phyloP scores from a whole-genome alignment of 1,140 invertebrate species.

The Coelopa frigida region DNA sequence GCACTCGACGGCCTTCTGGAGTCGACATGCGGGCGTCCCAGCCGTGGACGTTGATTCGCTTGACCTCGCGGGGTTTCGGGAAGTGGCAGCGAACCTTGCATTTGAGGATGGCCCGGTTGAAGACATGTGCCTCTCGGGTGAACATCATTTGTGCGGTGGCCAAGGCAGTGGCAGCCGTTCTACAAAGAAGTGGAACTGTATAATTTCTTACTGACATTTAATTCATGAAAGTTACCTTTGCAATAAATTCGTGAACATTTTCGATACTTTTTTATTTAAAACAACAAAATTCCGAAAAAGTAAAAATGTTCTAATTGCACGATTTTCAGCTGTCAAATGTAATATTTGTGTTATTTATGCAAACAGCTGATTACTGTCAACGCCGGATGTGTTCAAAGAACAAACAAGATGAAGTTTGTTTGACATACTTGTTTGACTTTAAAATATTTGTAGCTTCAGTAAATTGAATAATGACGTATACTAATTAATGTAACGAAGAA shows the following conservation, averaged over 20 bases:
- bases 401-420: too few relatives aligned
- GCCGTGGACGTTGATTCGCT: slow-evolving; percentile 61
- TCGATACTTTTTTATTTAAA: background rate
- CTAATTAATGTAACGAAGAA: too few relatives aligned
- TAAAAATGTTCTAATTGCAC: background rate
- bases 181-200: background rate
- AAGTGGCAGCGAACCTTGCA: slow-evolving; percentile 58
- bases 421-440: too few relatives aligned
- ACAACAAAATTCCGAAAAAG: background rate
- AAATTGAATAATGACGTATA: too few relatives aligned
- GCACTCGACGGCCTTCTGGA: slow-evolving; percentile 53
- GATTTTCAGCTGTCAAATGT: too few relatives aligned
- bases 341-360: too few relatives aligned
- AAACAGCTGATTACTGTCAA: too few relatives aligned
- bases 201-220: slow-evolving; percentile 5
- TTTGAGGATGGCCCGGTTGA: slow-evolving; percentile 30
- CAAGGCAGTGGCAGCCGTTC: slow-evolving; percentile 18
- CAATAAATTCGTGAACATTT: slow-evolving; percentile 29
- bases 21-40: slow-evolving; percentile 63
- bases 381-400: too few relatives aligned
- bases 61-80: slow-evolving; percentile 63
- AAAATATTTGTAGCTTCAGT: too few relatives aligned
- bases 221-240: slow-evolving; percentile 21
- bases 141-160: slow-evolving; percentile 25
- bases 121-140: slow-evolving; percentile 31